Evolutionary conservation across 1,140 invertebrate genomes (phyloP), one percentile per base, ranked within the genome.

Genomic region (Eubasilissa regina): DNA sequence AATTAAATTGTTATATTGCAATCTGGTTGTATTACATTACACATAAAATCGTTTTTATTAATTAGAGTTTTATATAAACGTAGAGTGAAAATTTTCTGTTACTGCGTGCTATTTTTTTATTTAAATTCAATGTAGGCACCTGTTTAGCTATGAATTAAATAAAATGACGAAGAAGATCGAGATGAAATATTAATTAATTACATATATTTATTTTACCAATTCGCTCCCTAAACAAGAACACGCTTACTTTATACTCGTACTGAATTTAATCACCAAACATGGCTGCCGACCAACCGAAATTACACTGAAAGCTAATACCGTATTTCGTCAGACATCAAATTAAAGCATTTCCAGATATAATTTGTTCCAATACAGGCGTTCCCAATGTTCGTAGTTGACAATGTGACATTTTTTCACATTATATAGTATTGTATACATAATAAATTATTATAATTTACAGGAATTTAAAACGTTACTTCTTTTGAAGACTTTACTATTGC

Each of bases 261-360:
- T 75, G 78, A 80, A 82, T 25, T 82, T 80, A 80, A 82, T 82
- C 75, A 80, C 68, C 75, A 80, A 68, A 45, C 76, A 75, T 82
- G 70, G 81, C 75, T 72, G 81, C 68, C 72, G 19, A 73, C 66
- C 66, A 64, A 77, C 80, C 81, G 44, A 82, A 82, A 82, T 82
- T 80, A 82, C 78, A 19, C 21, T 80, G 81, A 82, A 78, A 82
- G 80, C 81, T 82, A 82, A 82, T 80, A 78, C 81, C 74, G 77
- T 80, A 78, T 78, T 80, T 75, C 81, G 60, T 76, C 81, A 82
- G 81, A 80, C 78, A 80, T 82, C 81, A 82, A 82, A 82, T 80
- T 82, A 78, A 72, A 82, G 66, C 64, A 78, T 73, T 53, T 75
- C 78, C 78, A 78, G 78, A 82, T 77, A 75, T 80, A 80, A 82